Base-by-base conservation (phyloP, 1,140 invertebrate species). In the Mactra quadrangularis region DNA sequence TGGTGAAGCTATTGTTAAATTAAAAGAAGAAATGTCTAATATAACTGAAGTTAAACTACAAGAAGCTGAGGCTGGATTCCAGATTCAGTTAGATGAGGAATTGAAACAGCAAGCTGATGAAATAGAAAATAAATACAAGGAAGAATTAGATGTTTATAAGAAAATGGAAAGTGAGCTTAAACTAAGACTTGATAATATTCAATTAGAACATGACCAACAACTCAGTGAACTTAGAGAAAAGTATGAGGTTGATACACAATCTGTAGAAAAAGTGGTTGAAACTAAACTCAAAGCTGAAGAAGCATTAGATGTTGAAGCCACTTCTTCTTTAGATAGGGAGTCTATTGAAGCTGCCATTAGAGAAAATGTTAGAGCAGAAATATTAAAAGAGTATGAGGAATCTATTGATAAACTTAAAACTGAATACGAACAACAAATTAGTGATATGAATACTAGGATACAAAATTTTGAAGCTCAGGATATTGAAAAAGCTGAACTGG, bases 341-440 rank as follows among this genome's bases (percentile, higher is more conserved):
- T 15, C 35, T 17, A 0, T 71, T 0, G 78, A 82, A 22, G 60
- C 76, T 53, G 19, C 55, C 31, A n/a, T 82, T 4, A 59, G 78
- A 35, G 62, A 82, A 72, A 41, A 82, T 50, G 31, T 71, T 11
- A 66, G 41, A 38, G 41, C 55, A 60, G 33, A 62, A 72, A 82
- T 82, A 50, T 29, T 72, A 22, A 29, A 72, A 29, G 66, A 71
- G 59, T 82, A 82, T 82, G 78, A 82, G 29, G 52, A 82, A 27
- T 82, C 78, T 27, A 71, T 82, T 29, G 78, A 82, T 29, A 52
- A 11, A 29, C 25, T 82, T 3, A 82, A 71, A 59, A 50, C 50
- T 64, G 84, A 85, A 31, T 78, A 86, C 66, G 79, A 85, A 66
- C 82, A 83, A 35, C 82, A 83, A 68, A 76, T 85, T 3, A 84